Base-by-base conservation (phyloP, 2,888 invertebrate genomes). In the Scaptomyza tumidula region DNA sequence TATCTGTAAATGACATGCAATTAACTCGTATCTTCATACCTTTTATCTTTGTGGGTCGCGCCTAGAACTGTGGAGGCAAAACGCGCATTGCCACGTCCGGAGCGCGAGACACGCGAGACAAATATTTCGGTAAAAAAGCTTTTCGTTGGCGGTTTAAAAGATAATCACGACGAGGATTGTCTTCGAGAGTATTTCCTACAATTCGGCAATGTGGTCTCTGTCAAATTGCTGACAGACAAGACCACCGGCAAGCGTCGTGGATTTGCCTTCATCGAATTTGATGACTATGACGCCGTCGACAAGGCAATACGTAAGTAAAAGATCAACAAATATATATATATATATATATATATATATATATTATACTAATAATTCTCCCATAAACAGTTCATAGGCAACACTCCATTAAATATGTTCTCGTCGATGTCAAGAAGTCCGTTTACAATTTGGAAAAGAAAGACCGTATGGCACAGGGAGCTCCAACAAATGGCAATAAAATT, bases 281-380 rank as follows among this genome's bases (percentile, higher is more conserved):
- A 98, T 90, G 99, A 99, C 91, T 98, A 98, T 91, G 99, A 99
- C 93, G 96, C 98, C 1, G 98, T 99, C 54, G 99, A 99, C 91
- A 98, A 98, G 93, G 96, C 98, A 90, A 97, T 98, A 87, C 94
- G 97, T 97, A 93, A 96, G 97, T n/a, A 27, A 10, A 52, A 84
- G 0, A 6, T 16, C 0, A 37, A 13, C 10, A 19, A 5, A n/a
- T 11, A 13, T 4, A 2, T 10, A 6, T n/a, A n/a, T n/a, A n/a
- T n/a, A n/a, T n/a, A n/a, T n/a, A n/a, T n/a, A n/a, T n/a, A n/a
- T n/a, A 19, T 11, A 9, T 4, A 2, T 10, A 6, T 0, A 48
- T 11, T 31, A 16, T 7, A n/a, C 14, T 13, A 7, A 11, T 3
- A 11, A 16, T 2, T 37, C 7, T 9, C 1, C 24, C 27, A 54